Conservation (phyloP, 2,113 vertebrate species). For the Dromaius novaehollandiae region DNA sequence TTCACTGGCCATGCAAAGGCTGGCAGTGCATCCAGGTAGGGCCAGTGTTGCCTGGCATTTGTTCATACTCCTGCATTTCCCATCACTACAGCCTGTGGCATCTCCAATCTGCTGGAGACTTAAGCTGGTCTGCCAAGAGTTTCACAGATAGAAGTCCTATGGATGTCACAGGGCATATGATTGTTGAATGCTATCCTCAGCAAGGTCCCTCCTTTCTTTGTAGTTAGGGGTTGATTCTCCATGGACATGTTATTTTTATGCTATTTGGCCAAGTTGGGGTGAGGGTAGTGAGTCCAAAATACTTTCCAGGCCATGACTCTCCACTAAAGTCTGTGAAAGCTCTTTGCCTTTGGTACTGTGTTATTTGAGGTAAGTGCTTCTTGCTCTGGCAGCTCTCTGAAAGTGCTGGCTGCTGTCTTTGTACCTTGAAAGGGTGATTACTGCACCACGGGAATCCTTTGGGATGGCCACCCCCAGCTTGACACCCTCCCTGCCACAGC, state of each 20-base stretch:
- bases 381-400: background rate
- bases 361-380: background rate
- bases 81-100: background rate
- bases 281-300: background rate
- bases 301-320: background rate
- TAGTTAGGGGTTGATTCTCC: background rate
- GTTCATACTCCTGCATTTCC: background rate
- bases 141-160: background rate
- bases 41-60: background rate
- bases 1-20: accelerated
- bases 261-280: background rate
- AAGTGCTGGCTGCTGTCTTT: background rate
- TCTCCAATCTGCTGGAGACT: background rate
- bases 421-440: background rate
- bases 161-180: background rate
- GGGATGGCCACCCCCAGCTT: background rate
- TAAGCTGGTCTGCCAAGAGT: background rate
- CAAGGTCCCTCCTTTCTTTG: background rate
- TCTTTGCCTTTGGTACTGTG: background rate
- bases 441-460: background rate
- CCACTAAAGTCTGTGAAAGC: background rate
- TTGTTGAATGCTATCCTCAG: background rate
- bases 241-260: accelerated
- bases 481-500: accelerated
- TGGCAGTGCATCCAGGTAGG: background rate